Conservation (phyloP, 2,888 invertebrate species). For the Chironomus tentans region DNA sequence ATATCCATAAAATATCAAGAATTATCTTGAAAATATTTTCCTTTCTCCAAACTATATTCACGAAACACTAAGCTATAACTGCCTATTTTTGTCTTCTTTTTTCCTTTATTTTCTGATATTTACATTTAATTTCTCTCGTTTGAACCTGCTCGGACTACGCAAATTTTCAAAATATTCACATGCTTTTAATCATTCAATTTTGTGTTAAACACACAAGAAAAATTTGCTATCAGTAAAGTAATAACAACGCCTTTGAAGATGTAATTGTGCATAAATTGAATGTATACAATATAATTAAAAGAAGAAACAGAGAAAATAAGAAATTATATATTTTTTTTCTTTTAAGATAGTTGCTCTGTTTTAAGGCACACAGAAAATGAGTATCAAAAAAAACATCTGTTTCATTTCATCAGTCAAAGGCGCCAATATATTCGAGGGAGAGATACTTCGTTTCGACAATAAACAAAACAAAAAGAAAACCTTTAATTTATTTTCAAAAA, state of each 20-base stretch:
- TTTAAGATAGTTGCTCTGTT: too few species aligned
- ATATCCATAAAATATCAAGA: too few species aligned
- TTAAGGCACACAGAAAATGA: neutral
- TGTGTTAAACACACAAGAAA: neutral
- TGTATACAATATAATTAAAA: neutral
- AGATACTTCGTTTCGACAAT: neutral
- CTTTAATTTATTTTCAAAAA: neutral
- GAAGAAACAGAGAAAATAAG: neutral
- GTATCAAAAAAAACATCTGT: slow-evolving; percentile 9
- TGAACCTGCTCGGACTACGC: too few species aligned
- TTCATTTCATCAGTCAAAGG: slow-evolving; percentile 17
- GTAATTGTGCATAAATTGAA: slow-evolving; percentile 4
- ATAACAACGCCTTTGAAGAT: slow-evolving; percentile 3
- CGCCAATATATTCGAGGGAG: slow-evolving; percentile 25
- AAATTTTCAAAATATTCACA: neutral
- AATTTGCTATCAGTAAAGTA: neutral
- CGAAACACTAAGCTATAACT: neutral
- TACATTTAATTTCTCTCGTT: neutral
- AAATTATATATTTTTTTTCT: neutral
- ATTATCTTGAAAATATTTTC: too few species aligned
- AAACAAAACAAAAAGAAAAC: slow-evolving; percentile 11
- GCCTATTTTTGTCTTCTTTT: neutral
- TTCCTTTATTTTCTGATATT: neutral
- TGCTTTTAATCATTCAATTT: slow-evolving; percentile 12
- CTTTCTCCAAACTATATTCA: neutral